Percentiles rank a stretch among this genome's conserved stretches.
Conservation (phyloP, 2,113 vertebrate species). For the Oncorhynchus gorbuscha region DNA sequence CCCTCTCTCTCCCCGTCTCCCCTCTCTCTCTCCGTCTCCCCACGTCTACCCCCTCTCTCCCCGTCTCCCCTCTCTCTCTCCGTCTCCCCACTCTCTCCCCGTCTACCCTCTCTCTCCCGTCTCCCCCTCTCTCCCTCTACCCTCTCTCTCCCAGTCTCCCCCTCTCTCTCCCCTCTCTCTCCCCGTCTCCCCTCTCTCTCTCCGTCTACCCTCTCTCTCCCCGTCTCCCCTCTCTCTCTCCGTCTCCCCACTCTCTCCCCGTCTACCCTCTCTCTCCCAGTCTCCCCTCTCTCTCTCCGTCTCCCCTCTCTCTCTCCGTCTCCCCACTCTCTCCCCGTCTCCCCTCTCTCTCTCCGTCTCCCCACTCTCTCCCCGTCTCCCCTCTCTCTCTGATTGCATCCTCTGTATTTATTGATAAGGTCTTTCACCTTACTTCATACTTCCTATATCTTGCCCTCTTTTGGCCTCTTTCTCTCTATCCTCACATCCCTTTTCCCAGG, state of each 20-base stretch:
- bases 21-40: too few species aligned
- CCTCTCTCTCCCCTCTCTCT: neutral
- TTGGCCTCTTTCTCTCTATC: constrained; percentile 16
- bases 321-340: too few species aligned
- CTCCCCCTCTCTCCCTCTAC: too few species aligned
- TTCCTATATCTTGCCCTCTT: constrained; percentile 27
- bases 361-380: neutral
- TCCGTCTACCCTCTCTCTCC: constrained; percentile 25
- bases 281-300: constrained; percentile 11
- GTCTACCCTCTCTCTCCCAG: neutral
- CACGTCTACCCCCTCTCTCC: too few species aligned
- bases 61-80: too few species aligned
- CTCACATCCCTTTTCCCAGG: constrained; percentile 56
- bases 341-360: neutral
- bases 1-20: too few species aligned
- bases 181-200: constrained; percentile 14
- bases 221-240: neutral
- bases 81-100: too few species aligned
- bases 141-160: neutral
- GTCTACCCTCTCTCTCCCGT: too few species aligned
- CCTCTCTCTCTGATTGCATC: constrained; percentile 34
- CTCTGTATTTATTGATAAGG: constrained; percentile 61
- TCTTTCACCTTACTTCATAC: constrained; percentile 19
- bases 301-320: neutral
- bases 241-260: neutral